Evolutionary conservation across 2,888 invertebrate species (phyloP).

Genomic region (Beris morrisii): DNA sequence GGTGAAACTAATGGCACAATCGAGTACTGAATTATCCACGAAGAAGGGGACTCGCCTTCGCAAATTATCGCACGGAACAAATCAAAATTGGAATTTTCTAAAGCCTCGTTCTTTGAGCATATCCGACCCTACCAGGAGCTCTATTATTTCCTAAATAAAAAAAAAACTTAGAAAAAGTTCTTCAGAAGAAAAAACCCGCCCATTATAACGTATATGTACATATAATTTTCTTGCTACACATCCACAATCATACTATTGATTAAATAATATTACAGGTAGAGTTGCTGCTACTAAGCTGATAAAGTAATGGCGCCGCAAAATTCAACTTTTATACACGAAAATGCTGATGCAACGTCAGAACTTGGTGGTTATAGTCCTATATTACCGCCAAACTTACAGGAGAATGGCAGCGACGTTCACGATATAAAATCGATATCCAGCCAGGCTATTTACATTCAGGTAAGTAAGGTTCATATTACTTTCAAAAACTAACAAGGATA

Average conservation of each 20-base stretch:
- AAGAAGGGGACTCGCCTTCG: neutral
- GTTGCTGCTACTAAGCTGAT: slow-evolving; percentile 28
- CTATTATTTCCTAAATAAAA: too few species aligned
- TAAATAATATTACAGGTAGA: slow-evolving; percentile 35
- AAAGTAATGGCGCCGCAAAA: slow-evolving; percentile 51
- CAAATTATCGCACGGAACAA: slow-evolving; percentile 48
- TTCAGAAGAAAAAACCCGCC: too few species aligned
- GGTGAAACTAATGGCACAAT: too few species aligned
- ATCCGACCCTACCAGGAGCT: too few species aligned
- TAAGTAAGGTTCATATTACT: slow-evolving; percentile 17
- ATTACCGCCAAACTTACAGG: slow-evolving; percentile 44
- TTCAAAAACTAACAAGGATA: neutral
- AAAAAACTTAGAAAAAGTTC: too few species aligned
- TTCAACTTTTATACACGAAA: slow-evolving; percentile 53
- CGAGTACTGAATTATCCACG: too few species aligned
- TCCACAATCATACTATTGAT: slow-evolving; percentile 32
- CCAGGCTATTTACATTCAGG: slow-evolving; percentile 35
- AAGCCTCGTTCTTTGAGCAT: too few species aligned
- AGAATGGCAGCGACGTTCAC: slow-evolving; percentile 36
- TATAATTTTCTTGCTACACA: slow-evolving; percentile 7
- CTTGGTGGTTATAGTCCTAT: slow-evolving; percentile 50
- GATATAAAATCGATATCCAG: slow-evolving; percentile 37
- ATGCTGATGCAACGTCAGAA: slow-evolving; percentile 47
- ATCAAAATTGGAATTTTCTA: slow-evolving; percentile 45
- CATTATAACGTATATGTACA: slow-evolving; percentile 12